Percentiles rank a stretch among this genome's conserved stretches.
phyloP scores from a whole-genome alignment of 2,888 invertebrate genomes.

The Druceiella hillmani region DNA sequence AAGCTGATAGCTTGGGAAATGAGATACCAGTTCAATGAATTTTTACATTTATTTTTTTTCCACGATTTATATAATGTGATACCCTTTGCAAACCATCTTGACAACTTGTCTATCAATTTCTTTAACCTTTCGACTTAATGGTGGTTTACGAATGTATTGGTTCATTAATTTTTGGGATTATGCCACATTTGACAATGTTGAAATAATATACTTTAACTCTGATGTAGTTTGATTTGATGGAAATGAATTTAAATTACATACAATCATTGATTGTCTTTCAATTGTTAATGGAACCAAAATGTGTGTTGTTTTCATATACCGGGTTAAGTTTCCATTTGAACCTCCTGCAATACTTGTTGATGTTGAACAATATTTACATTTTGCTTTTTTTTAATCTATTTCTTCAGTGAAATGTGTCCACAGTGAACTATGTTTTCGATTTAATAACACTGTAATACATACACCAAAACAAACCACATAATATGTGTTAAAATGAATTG shows the following conservation, averaged over 20 bases:
- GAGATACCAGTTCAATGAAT: conserved; percentile 16
- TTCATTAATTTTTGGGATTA: too few species aligned
- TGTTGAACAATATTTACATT: conserved; percentile 13
- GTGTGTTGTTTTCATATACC: conserved; percentile 13
- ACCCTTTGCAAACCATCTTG: conserved; percentile 19
- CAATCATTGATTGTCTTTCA: neutral
- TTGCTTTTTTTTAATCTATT: conserved; percentile 13
- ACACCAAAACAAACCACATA: too few species aligned
- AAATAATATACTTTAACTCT: conserved; percentile 9
- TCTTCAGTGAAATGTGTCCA: conserved; percentile 13
- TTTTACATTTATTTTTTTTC: conserved; percentile 17
- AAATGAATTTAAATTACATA: conserved; percentile 4
- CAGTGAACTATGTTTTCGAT: conserved; percentile 10
- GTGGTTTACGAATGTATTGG: conserved; percentile 7
- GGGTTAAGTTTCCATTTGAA: conserved; percentile 12
- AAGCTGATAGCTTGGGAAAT: conserved; percentile 16
- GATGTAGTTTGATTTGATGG: conserved; percentile 7
- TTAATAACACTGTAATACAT: conserved; percentile 7
- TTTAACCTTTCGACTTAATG: conserved; percentile 15
- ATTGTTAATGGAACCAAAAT: conserved; percentile 8
- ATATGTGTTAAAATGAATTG: too few species aligned
- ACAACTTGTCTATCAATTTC: too few species aligned
- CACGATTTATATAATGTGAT: conserved; percentile 19
- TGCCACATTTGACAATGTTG: conserved; percentile 7
- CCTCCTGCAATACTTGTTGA: conserved; percentile 12